phyloP scores from a whole-genome alignment of 2,888 invertebrate genomes.

The Elegia similella region DNA sequence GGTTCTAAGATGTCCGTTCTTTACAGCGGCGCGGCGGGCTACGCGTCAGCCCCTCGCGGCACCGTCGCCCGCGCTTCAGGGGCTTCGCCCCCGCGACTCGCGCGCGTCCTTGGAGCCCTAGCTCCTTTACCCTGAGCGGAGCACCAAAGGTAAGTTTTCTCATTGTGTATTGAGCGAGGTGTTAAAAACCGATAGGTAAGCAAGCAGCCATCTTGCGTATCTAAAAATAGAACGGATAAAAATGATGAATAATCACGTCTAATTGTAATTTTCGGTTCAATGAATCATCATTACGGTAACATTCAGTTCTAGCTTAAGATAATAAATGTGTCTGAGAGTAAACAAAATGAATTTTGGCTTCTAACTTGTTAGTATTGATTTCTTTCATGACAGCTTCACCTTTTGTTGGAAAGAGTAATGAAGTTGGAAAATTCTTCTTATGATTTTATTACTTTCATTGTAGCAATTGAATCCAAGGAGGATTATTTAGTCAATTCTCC shows the following conservation, averaged over 20 bases:
- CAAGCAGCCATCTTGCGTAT: slow-evolving; percentile 67
- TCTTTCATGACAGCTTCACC: too few relatives aligned
- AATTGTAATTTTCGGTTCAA: slow-evolving; percentile 8
- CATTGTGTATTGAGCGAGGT: slow-evolving; percentile 53
- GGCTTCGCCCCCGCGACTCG: slow-evolving; percentile 59
- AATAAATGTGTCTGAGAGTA: too few relatives aligned
- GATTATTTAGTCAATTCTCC: too few relatives aligned
- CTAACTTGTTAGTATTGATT: too few relatives aligned
- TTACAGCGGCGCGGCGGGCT: slow-evolving; percentile 74
- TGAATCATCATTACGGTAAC: background rate
- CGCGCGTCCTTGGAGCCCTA: slow-evolving; percentile 79
- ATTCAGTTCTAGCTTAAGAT: background rate
- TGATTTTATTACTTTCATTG: too few relatives aligned
- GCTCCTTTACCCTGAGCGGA: slow-evolving; percentile 65
- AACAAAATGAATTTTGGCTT: too few relatives aligned
- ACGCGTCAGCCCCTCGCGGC: slow-evolving; percentile 70
- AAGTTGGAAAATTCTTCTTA: too few relatives aligned
- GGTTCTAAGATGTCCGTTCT: slow-evolving; percentile 71
- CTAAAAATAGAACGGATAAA: slow-evolving; percentile 33
- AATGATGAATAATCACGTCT: background rate
- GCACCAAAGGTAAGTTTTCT: slow-evolving; percentile 62
- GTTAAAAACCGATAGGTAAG: slow-evolving; percentile 54
- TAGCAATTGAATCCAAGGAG: too few relatives aligned
- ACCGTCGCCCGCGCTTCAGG: slow-evolving; percentile 52
- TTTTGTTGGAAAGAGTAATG: too few relatives aligned